phyloP scores from a whole-genome alignment of 2,113 vertebrate species.

The Panurus biarmicus region DNA sequence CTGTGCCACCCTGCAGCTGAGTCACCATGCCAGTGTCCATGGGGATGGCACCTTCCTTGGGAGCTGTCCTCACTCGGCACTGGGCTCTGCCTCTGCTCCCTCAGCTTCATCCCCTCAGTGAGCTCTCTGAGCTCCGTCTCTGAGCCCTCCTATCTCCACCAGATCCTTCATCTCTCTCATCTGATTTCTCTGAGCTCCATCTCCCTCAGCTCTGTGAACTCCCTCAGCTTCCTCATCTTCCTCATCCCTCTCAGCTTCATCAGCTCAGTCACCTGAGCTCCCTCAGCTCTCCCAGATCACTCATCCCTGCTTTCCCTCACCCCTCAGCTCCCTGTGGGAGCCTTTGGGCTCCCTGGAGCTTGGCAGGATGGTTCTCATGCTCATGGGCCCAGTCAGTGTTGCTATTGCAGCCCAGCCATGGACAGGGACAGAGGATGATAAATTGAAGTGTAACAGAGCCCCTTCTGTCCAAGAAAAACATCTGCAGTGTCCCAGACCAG shows the following conservation, averaged over 20 bases:
- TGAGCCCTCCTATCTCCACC: not conserved
- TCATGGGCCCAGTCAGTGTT: not conserved
- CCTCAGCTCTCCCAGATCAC: not conserved
- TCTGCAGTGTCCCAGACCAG: not conserved
- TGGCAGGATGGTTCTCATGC: not conserved
- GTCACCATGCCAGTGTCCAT: fast-evolving
- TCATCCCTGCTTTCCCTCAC: not conserved
- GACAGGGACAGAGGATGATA: not conserved
- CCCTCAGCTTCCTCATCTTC: not conserved
- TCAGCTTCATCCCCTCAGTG: not conserved
- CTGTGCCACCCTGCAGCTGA: not conserved
- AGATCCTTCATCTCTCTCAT: too few species aligned
- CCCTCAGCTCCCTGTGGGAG: not conserved
- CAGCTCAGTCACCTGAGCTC: not conserved
- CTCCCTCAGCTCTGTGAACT: not conserved
- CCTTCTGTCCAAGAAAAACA: fast-evolving
- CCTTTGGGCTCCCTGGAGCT: fast-evolving
- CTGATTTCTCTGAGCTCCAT: not conserved
- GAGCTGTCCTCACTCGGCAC: not conserved
- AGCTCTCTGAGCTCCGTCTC: not conserved
- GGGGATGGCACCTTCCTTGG: not conserved
- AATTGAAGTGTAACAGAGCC: too few species aligned
- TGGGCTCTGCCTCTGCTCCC: not conserved
- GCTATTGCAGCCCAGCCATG: not conserved
- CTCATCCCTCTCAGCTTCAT: not conserved